Base-by-base conservation (phyloP, 1,140 invertebrate species). In the Hyphantria cunea region DNA sequence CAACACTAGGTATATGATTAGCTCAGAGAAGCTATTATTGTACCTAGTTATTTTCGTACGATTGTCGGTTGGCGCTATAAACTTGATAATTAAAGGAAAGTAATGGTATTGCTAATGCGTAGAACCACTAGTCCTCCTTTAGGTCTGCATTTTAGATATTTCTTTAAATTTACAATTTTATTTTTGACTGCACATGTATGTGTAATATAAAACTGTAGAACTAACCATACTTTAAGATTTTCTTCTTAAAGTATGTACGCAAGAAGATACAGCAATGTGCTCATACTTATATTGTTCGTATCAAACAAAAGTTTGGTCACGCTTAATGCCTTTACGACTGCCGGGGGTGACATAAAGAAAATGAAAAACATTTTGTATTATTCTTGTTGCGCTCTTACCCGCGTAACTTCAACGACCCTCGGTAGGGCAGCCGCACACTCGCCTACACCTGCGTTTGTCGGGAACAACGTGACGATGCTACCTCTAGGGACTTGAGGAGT, bases 291-390 rank as follows among this genome's bases (percentile, higher is more conserved):
- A 85, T 85, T 75, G 80, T 78, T 74, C 76, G 88, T 90, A 91
- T 91, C 89, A 91, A 91, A 92, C 91, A 92, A 91, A 93, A 93
- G 92, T 94, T 94, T 93, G 94, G 94, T 95, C 94, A 95, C 92
- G 94, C 93, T 93, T 95, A 95, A 95, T 95, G 94, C 93, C 92
- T 95, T 95, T 95, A 95, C 93, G 94, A 95, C 92, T 93, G 93
- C 93, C 94, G 92, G 86, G 94, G 94, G 94, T 94, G 93, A 94
- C 93, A 95, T 95, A 95, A 95, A 95, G 94, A 95, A 95, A 95
- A 95, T 95, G 94, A 95, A 95, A 95, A 95, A 95, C 94, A 95
- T 92, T 92, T 91, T 91, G 89, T 92, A 91, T 92, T 92, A 92
- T 92, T 92, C 92, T 92, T 92, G 89, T 91, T 91, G 89, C 80